Conservation (phyloP, 2,113 vertebrate species). For the Callipepla squamata region DNA sequence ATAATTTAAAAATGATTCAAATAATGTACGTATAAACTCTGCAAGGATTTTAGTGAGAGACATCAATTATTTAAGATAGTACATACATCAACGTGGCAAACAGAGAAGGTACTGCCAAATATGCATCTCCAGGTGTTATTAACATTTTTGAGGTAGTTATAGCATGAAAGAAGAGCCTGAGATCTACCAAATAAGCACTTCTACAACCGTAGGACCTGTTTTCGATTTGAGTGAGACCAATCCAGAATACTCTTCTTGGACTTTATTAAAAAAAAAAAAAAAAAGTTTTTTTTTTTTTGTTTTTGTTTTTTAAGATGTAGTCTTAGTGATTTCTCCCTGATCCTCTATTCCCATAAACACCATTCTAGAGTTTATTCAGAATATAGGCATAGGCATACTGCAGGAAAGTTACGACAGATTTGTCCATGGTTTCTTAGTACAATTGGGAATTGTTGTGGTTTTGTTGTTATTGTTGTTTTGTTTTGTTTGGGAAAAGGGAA, state of each 20-base stretch:
- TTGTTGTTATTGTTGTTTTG: too few relatives aligned
- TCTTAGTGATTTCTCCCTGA: not conserved
- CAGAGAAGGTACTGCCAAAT: not conserved
- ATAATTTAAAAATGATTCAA: not conserved
- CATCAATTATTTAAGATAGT: not conserved
- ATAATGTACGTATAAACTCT: not conserved
- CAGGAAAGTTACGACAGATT: not conserved
- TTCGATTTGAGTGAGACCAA: not conserved
- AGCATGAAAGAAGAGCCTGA: not conserved
- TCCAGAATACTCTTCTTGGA: not conserved
- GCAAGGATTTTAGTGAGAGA: not conserved
- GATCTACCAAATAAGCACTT: not conserved
- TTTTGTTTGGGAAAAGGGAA: not conserved
- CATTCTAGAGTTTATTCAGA: not conserved
- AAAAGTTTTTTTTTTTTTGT: not conserved
- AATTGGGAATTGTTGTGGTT: not conserved
- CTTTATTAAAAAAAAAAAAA: not conserved
- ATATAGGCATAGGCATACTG: not conserved
- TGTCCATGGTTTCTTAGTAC: not conserved
- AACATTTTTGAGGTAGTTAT: not conserved
- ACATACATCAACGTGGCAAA: not conserved
- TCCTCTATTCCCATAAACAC: not conserved
- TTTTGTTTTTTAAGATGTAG: not conserved
- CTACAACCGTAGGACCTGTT: not conserved
- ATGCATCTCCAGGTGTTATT: not conserved